These are phyloP conservation scores for Sorex araneus DNA, from an alignment of 2,113 vertebrate genomes.

Conservation along the genomic window DNA sequence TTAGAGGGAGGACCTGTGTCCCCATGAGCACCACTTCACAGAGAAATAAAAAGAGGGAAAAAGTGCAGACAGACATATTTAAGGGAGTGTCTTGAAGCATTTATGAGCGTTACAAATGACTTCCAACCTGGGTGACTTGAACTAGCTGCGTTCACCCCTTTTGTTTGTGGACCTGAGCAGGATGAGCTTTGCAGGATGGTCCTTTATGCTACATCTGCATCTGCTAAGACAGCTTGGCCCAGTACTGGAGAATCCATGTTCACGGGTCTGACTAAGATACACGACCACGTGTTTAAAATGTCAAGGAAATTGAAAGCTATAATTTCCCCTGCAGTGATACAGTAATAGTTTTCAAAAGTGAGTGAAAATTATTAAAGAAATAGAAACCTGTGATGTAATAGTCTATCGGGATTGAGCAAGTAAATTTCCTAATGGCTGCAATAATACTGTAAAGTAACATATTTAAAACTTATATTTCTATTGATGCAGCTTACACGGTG, in stretches of 20 bases:
- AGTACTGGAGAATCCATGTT: background rate
- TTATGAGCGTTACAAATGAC: background rate
- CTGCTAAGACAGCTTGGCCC: background rate
- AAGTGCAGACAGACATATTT: background rate
- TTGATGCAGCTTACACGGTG: too few species aligned
- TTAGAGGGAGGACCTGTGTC: too few species aligned
- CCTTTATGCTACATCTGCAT: background rate
- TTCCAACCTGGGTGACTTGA: background rate
- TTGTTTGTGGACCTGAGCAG: too few species aligned
- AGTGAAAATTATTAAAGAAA: background rate
- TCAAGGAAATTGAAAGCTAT: constrained; percentile 37
- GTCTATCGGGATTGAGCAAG: background rate
- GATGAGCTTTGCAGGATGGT: background rate
- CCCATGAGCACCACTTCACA: too few species aligned
- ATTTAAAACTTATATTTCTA: background rate
- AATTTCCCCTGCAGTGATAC: background rate
- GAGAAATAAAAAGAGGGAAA: too few species aligned
- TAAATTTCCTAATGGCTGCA: background rate
- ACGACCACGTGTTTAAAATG: constrained; percentile 13
- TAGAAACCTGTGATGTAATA: background rate
- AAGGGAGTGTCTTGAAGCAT: background rate
- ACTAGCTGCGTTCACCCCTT: background rate
- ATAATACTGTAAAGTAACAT: background rate
- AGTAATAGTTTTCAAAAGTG: background rate
- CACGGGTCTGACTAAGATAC: background rate